Evolutionary conservation across 2,113 vertebrate species (phyloP), one percentile per base, ranked within the genome.

Genomic region (Andinoacara biseriatus): DNA sequence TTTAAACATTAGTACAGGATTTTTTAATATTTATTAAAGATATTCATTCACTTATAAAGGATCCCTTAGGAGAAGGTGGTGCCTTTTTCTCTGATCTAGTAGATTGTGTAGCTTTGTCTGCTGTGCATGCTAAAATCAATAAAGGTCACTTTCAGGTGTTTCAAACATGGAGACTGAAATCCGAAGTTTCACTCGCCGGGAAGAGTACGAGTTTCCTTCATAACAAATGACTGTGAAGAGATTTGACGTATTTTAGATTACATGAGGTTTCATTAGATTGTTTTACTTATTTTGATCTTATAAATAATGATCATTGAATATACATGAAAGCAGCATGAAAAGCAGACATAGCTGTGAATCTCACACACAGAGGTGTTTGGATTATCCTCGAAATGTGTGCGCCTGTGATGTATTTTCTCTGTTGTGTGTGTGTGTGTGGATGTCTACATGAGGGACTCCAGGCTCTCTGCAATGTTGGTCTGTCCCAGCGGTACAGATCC

Each of bases 401-500:
- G 9, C 2, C 0, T 35, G 31, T 65, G 49, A 14, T 63, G 54
- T 22, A 7, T 33, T 72, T 54, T 72, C 18, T 72, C 46, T 33
- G 5, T 54, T 62, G 58, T 24, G 7, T 61, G 63, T 83, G 74
- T 49, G 29, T 24, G 60, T 10, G 49, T 61, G 52, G 10, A 72
- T 56, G 49, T 87, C 89, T 94, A 94, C 94, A 95, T 95, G 74
- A 95, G 96, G 33, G 98, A 99, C 91, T 99, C 97, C 91, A 99
- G 95, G 90, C 98, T 99, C 95, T 99, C 98, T 0, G 97, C 96
- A 7, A 91, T 94, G 17, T 90, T 94, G n/a, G 94, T 96, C 83
- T 95, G 96, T 0, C 97, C 97, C 2, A 95, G 92, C 35, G 96
- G 90, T 46, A 96, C 95, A 1, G 96, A 96, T 20, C 98, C 98